Conservation (phyloP, 2,113 vertebrate genomes). For the Mesembrinibis cayennensis region DNA sequence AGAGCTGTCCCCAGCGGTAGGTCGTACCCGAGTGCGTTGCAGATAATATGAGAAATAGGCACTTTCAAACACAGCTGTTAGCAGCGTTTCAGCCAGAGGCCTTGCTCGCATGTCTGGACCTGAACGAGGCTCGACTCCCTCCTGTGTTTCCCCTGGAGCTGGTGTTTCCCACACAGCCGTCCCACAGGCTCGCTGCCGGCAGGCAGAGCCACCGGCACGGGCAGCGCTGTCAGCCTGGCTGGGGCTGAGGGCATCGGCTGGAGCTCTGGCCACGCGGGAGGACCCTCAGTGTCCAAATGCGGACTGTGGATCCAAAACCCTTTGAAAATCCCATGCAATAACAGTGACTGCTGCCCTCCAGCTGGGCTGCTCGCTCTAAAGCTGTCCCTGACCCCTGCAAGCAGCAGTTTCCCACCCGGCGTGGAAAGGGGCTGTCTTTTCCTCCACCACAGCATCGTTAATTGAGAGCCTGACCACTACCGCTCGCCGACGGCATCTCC, state of each 20-base stretch:
- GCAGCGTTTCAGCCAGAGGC: neutral
- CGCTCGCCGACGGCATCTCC: accelerated
- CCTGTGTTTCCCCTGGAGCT: neutral
- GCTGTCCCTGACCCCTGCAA: neutral
- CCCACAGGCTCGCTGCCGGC: neutral
- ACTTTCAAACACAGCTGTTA: neutral
- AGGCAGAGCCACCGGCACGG: neutral
- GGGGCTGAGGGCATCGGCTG: neutral
- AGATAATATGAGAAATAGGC: neutral
- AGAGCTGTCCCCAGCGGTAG: neutral
- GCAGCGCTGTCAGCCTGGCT: neutral
- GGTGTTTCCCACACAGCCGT: neutral
- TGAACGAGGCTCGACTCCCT: neutral
- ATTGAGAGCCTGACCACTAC: accelerated
- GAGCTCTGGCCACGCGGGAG: neutral
- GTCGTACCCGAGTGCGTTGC: accelerated
- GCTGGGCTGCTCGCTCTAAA: neutral
- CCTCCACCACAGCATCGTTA: accelerated
- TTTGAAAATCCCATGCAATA: accelerated
- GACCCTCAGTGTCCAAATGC: accelerated
- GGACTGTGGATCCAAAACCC: neutral
- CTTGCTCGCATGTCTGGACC: neutral
- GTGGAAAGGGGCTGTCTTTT: neutral
- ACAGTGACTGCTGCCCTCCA: neutral
- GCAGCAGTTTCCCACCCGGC: neutral